Percentiles rank a stretch among this genome's conserved stretches.
phyloP scores from a whole-genome alignment of 1,140 invertebrate species.

The Parasteatoda tepidariorum region DNA sequence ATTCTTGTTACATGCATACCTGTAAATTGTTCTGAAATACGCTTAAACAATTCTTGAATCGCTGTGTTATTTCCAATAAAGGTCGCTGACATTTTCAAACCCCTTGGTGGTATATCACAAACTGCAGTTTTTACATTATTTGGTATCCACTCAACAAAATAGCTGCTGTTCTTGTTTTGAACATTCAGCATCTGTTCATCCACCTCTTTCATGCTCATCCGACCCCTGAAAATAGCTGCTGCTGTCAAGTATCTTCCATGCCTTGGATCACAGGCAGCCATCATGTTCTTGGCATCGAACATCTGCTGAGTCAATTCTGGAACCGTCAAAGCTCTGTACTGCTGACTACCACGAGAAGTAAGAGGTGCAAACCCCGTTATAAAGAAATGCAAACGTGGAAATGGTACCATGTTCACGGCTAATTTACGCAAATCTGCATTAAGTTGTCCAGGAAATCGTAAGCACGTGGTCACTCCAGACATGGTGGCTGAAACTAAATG shows the following conservation, averaged over 20 bases:
- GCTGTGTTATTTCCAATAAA: slow-evolving; percentile 69
- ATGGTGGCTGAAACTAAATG: slow-evolving; percentile 74
- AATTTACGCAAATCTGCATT: slow-evolving; percentile 88
- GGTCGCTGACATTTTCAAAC: slow-evolving; percentile 70
- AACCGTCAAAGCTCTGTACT: slow-evolving; percentile 72
- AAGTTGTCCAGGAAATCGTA: slow-evolving; percentile 83
- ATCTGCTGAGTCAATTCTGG: too few relatives aligned
- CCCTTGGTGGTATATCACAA: slow-evolving; percentile 70
- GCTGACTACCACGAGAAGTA: too few relatives aligned
- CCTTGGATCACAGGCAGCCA: slow-evolving; percentile 78
- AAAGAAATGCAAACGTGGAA: slow-evolving; percentile 83
- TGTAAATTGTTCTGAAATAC: slow-evolving; percentile 68
- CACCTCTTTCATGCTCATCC: too few relatives aligned
- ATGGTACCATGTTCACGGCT: slow-evolving; percentile 86
- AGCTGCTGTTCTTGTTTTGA: slow-evolving; percentile 80
- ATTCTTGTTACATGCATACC: slow-evolving; percentile 63
- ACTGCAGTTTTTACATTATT: too few relatives aligned
- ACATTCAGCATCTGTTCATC: too few relatives aligned
- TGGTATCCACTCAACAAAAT: slow-evolving; percentile 72
- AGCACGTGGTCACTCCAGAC: slow-evolving; percentile 85
- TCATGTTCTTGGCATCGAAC: too few relatives aligned
- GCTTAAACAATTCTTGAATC: slow-evolving; percentile 69
- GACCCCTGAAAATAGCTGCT: slow-evolving; percentile 90
- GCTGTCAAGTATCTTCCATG: slow-evolving; percentile 88
- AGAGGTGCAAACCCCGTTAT: slow-evolving; percentile 84